A percentile compares a stretch with the other conserved stretches of the same genome.
phyloP scores from a whole-genome alignment of 2,797 vertebrate species.

The Gobionotothen gibberifrons region DNA sequence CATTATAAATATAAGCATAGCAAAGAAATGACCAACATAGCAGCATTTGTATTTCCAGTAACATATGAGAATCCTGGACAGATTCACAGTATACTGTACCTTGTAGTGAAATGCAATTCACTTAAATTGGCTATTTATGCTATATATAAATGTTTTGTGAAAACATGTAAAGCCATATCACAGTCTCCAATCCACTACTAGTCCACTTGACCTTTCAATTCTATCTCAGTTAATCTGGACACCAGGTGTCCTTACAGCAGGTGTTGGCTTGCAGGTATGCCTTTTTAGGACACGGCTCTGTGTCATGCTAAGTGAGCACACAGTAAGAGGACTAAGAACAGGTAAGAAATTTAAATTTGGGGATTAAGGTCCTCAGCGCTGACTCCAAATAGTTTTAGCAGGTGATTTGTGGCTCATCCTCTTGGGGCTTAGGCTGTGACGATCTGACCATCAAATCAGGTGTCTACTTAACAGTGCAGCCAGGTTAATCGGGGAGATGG shows the following conservation, averaged over 20 bases:
- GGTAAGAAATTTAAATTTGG: slow-evolving; percentile 87
- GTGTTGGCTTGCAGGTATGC: slow-evolving; percentile 67
- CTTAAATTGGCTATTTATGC: too few relatives aligned
- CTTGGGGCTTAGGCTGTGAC: slow-evolving; percentile 83
- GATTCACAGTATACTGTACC: neutral
- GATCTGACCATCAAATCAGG: slow-evolving; percentile 78
- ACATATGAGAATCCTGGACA: neutral
- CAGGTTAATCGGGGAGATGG: slow-evolving; percentile 64
- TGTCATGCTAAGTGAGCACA: slow-evolving; percentile 78
- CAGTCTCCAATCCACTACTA: neutral
- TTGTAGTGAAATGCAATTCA: neutral
- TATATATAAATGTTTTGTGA: too few relatives aligned
- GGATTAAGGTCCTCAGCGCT: slow-evolving; percentile 87
- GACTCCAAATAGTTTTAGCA: slow-evolving; percentile 89
- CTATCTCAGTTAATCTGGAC: slow-evolving; percentile 64
- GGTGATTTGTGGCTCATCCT: slow-evolving; percentile 92
- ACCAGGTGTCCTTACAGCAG: slow-evolving; percentile 73
- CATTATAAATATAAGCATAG: neutral
- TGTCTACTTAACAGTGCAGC: slow-evolving; percentile 72
- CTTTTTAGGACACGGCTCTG: slow-evolving; percentile 78
- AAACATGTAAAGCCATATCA: neutral
- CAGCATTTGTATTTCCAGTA: neutral
- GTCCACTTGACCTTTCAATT: slow-evolving; percentile 27
- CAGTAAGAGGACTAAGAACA: slow-evolving; percentile 82
- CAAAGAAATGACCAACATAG: neutral